Evolutionary conservation across 1,140 invertebrate genomes (phyloP), one percentile per base, ranked within the genome.

Genomic region (Hypothenemus hampei): DNA sequence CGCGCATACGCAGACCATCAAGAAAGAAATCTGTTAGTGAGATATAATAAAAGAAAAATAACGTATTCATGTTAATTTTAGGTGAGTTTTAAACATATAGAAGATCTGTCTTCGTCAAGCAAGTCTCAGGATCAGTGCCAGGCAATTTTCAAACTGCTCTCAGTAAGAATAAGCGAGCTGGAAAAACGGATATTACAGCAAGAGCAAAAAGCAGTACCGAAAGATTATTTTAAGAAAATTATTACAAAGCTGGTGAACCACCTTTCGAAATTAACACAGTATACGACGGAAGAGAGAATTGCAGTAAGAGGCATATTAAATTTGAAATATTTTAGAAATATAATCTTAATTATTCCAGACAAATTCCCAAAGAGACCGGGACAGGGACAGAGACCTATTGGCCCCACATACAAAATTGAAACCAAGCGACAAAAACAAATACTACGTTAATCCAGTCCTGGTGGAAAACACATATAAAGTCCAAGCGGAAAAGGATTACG

Each of bases 151-250:
- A 57, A 54, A 11, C 58, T 61, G 16, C 56, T 66, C 4, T 54
- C 41, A 1, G 33, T 52, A 5, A 52, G 59, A 29, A 60, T 66
- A 4, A 53, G 37, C 11, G 16, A 58, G 6, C 39, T 66, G 20
- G 65, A 66, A 48, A 51, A 55, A 31, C 29, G 63, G 22, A 10
- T 66, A 10, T 43, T 50, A 13, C 23, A 46, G 6, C 65, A 66
- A 24, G 65, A 66, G 41, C 53, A 65, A 51, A 41, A 41, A 46
- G 47, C 63, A 6, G 65, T 66, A 11, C 59, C 65, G 0, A 66
- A 63, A 41, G 63, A 65, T 24, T 66, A 66, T 47, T 66, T 66
- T 45, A 63, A 57, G 22, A 60, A 57, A 44, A 65, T 65, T 19
- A 59, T 66, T 15, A 63, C 61, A 0, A 66, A 66, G 46, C 31